Percentiles rank a stretch among this genome's conserved stretches.
phyloP scores from a whole-genome alignment of 2,113 vertebrate species.

The Xenus cinereus region DNA sequence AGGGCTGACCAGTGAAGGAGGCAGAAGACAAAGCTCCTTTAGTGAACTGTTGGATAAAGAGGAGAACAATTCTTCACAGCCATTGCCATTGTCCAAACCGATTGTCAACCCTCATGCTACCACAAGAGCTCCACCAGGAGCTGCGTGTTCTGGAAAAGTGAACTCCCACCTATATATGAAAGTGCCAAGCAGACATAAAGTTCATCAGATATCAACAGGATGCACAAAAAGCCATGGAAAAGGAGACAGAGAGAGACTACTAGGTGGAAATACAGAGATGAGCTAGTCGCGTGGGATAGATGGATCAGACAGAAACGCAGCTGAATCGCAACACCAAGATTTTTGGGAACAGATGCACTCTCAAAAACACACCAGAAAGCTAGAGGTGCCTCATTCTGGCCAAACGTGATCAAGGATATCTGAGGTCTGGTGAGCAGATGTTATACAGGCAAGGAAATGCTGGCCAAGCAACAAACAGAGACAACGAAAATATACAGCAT shows the following conservation, averaged over 20 bases:
- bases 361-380: neutral
- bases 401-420: neutral
- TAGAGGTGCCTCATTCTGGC: neutral
- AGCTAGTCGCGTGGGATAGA: neutral
- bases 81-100: neutral
- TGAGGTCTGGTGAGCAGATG: constrained; percentile 54
- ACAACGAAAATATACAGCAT: constrained; percentile 9
- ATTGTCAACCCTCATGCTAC: neutral
- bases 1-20: neutral
- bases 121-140: neutral
- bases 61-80: neutral
- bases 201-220: neutral
- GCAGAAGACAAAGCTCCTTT: neutral
- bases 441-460: constrained; percentile 1
- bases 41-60: neutral
- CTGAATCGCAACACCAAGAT: neutral
- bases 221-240: neutral
- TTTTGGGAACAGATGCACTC: neutral
- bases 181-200: neutral
- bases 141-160: neutral
- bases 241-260: neutral
- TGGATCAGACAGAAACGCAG: neutral
- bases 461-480: constrained; percentile 45
- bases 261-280: neutral
- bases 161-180: neutral